phyloP scores from a whole-genome alignment of 2,888 invertebrate species.

The Congeria kusceri region DNA sequence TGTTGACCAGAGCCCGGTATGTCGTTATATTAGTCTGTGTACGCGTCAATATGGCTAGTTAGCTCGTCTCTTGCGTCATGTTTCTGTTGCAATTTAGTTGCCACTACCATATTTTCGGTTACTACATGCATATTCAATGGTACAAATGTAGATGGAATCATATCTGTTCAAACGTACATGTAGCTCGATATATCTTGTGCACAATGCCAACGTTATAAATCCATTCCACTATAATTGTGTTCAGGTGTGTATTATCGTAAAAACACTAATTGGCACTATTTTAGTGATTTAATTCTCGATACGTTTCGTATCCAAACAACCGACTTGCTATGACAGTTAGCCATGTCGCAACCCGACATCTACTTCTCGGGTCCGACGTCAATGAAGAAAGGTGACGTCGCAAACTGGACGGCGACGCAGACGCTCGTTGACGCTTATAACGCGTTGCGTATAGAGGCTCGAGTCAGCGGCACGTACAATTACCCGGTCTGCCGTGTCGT shows the following conservation, averaged over 20 bases:
- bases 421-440: conserved; percentile 35
- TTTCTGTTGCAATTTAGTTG: too few relatives aligned
- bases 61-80: too few relatives aligned
- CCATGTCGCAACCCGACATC: conserved; percentile 24
- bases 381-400: conserved; percentile 22
- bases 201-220: too few relatives aligned
- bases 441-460: conserved; percentile 23
- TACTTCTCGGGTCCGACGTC: conserved; percentile 15
- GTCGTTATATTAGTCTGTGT: not conserved
- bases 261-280: too few relatives aligned
- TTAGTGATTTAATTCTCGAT: not conserved
- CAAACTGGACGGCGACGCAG: conserved; percentile 37
- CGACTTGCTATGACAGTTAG: conserved; percentile 14
- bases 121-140: too few relatives aligned
- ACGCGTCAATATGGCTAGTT: too few relatives aligned
- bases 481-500: conserved; percentile 31
- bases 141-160: too few relatives aligned
- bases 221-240: too few relatives aligned
- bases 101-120: too few relatives aligned
- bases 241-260: too few relatives aligned
- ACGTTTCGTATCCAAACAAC: not conserved
- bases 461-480: conserved; percentile 35
- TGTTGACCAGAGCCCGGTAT: conserved; percentile 15
- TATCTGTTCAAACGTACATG: too few relatives aligned
- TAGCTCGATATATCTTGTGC: too few relatives aligned